Conservation (phyloP, 2,113 vertebrate genomes). For the Ammodytes marinus region DNA sequence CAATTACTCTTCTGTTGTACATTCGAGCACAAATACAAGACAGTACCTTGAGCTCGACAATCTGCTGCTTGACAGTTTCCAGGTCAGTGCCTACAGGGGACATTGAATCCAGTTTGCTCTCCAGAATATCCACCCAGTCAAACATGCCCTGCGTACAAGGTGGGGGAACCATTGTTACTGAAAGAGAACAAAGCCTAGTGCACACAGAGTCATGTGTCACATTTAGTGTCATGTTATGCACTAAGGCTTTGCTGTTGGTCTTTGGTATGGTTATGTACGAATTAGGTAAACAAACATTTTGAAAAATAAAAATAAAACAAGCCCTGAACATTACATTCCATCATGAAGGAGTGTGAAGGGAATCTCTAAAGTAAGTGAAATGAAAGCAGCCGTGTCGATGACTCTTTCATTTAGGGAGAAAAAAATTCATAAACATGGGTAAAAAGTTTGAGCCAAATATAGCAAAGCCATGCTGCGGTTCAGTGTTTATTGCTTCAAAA, state of each 20-base stretch:
- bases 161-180: conserved; percentile 53
- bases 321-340: background rate
- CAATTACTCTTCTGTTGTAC: background rate
- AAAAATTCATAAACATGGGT: conserved; percentile 19
- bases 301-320: conserved; percentile 13
- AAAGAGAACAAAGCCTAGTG: conserved; percentile 44
- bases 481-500: conserved; percentile 53
- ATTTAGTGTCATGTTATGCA: conserved; percentile 30
- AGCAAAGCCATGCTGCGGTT: conserved; percentile 16
- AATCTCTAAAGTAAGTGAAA: conserved; percentile 15
- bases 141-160: conserved; percentile 90
- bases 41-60: conserved; percentile 95
- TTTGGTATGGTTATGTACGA: background rate
- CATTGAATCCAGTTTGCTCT: conserved; percentile 94
- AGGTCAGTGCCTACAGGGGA: conserved; percentile 96
- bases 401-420: conserved; percentile 3
- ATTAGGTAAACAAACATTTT: background rate
- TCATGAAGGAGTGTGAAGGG: background rate
- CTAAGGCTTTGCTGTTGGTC: conserved; percentile 10
- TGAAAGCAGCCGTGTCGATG: conserved; percentile 3
- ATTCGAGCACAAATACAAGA: conserved; percentile 26
- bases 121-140: conserved; percentile 98
- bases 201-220: conserved; percentile 55
- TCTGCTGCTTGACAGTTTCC: conserved; percentile 99
- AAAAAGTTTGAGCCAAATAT: conserved; percentile 43